Percentiles rank a stretch among this genome's conserved stretches.
Conservation (phyloP, 2,888 invertebrate species). For the Volucella bombylans region DNA sequence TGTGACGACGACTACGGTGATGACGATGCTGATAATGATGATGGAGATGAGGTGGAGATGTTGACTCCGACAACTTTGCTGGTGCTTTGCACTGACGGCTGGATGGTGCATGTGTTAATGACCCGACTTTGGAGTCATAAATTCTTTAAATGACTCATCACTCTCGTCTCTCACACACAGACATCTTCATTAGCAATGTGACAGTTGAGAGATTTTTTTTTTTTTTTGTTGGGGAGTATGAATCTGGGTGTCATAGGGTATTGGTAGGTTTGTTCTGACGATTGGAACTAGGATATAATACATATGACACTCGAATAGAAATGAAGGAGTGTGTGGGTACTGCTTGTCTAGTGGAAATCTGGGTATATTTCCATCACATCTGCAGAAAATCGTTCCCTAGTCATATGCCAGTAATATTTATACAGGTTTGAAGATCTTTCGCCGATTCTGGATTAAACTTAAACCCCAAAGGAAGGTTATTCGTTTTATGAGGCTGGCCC, state of each 20-base stretch:
- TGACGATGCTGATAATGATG: conserved; percentile 10
- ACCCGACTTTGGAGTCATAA: conserved; percentile 51
- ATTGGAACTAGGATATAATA: background rate
- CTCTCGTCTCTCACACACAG: conserved; percentile 17
- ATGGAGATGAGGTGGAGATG: conserved; percentile 22
- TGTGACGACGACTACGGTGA: conserved; percentile 1
- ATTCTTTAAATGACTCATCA: conserved; percentile 63
- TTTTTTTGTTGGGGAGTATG: conserved; percentile 7
- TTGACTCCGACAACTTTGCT: background rate
- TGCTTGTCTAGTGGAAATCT: no score
- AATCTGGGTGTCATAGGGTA: background rate
- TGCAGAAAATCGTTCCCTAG: no score
- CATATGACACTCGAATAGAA: background rate
- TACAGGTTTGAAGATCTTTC: no score
- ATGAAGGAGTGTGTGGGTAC: no score
- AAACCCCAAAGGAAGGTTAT: no score
- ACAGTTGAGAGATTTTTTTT: conserved; percentile 26
- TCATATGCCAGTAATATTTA: no score
- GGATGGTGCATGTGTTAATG: conserved; percentile 64
- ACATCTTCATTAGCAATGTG: conserved; percentile 38
- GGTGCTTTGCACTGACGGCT: conserved; percentile 36
- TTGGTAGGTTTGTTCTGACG: background rate
- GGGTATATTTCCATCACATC: no score
- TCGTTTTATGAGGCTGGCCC: no score
- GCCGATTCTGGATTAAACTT: no score